Evolutionary conservation across 2,113 vertebrate genomes (phyloP).

Genomic region (Nannospalax galili): DNA sequence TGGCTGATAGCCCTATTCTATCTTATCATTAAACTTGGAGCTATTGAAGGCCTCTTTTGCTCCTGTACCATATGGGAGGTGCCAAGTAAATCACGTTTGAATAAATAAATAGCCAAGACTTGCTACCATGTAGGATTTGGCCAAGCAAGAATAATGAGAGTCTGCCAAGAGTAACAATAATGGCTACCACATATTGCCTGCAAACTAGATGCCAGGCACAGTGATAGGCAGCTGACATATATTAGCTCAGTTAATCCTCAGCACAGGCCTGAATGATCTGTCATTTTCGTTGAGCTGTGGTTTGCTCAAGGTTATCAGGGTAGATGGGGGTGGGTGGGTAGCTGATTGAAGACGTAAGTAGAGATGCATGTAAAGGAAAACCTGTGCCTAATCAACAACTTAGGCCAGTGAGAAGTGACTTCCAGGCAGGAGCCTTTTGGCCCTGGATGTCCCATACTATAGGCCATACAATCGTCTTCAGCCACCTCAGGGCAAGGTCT

Average conservation of each 20-base stretch:
- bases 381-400: background rate
- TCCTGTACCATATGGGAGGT: background rate
- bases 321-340: no score
- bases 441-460: no score
- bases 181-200: background rate
- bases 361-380: background rate
- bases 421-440: background rate
- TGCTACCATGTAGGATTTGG: background rate
- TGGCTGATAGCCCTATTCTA: background rate
- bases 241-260: background rate
- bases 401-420: no score
- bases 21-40: background rate
- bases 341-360: background rate
- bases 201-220: background rate
- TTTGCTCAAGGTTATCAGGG: background rate
- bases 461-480: no score
- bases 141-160: background rate
- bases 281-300: background rate
- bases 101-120: slow-evolving; percentile 17
- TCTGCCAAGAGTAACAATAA: background rate
- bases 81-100: background rate
- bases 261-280: background rate
- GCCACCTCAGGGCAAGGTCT: background rate
- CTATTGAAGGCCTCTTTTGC: background rate
- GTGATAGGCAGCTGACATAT: background rate